Base-by-base conservation (phyloP, 2,113 vertebrate species). In the Capra hircus region DNA sequence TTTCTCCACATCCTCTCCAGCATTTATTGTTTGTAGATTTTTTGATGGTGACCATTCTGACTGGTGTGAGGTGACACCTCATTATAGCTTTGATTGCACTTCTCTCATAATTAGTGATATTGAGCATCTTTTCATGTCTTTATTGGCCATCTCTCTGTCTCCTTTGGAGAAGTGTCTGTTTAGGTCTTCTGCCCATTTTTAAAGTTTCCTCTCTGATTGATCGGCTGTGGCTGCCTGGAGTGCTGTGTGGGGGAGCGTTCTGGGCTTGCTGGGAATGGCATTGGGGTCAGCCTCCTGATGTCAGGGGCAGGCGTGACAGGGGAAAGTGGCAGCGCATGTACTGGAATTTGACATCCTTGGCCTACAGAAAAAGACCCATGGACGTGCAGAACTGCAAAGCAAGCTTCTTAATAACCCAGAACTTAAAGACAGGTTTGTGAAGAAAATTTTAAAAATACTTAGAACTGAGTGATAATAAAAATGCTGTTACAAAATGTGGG, bases 381-480 rank as follows among this genome's bases (percentile, higher is more conserved):
- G 23, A 40, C 3, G 6, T 53, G 57, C 25, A 59, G n/a, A 78
- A 77, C 59, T 43, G 25, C 27, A 43, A 87, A 91, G 40, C 8
- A 74, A 91, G 59, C 33, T 77, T 78, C 33, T 53, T 55, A 92
- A 48, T 90, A 57, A 85, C n/a, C 77, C 33, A 60, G 10, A 74
- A 59, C 40, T 94, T 87, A 78, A 90, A 92, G 57, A 88, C 10
- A 48, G 92, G 92, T 50, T 87, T 45, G 86, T 57, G 83, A 81
- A 45, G 45, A 83, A 89, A 52, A 45, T 11, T 77, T 43, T 33
- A 4, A 27, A 87, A 97, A 52, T 77, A 77, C 64, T 93, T 88
- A 40, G 80, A 88, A 81, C 14, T 6, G 50, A 88, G 13, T 50
- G 53, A 62, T 87, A 43, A 91, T 91, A 88, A 97, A 95, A 95